Conservation (phyloP, 2,797 vertebrate genomes). For the Pristis pectinata region DNA sequence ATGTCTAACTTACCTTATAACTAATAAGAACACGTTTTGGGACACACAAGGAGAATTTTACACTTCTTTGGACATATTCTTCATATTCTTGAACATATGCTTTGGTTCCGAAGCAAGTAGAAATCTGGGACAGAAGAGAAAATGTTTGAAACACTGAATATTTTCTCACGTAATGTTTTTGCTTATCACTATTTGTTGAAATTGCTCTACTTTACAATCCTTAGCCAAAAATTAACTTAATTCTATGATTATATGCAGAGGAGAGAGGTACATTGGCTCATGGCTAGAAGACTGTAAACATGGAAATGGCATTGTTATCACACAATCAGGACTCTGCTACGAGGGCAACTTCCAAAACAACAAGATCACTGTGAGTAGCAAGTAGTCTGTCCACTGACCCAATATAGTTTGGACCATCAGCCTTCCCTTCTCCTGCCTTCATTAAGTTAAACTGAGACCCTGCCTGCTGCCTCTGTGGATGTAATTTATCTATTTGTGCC, state of each 20-base stretch:
- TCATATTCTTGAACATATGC: neutral
- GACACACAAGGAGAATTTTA: neutral
- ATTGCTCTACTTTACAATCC: neutral
- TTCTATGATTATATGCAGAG: slow-evolving; percentile 48
- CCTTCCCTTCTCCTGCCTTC: neutral
- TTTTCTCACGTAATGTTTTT: neutral
- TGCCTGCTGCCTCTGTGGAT: neutral
- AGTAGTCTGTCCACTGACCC: neutral
- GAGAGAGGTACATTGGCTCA: slow-evolving; percentile 62
- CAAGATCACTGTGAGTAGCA: slow-evolving; percentile 59
- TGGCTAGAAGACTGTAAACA: slow-evolving; percentile 60
- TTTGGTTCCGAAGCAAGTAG: neutral
- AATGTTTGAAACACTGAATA: neutral
- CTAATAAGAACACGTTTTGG: neutral
- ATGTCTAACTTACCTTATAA: neutral
- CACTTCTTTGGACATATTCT: neutral
- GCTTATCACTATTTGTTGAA: neutral
- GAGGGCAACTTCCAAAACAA: slow-evolving; percentile 57
- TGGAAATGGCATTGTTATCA: slow-evolving; percentile 58
- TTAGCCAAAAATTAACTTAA: neutral
- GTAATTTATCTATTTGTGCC: neutral
- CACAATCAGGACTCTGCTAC: slow-evolving; percentile 60
- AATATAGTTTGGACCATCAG: neutral
- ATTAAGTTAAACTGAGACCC: neutral
- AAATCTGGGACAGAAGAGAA: neutral